phyloP scores from a whole-genome alignment of 2,797 vertebrate genomes.

The Myripristis jacobus region DNA sequence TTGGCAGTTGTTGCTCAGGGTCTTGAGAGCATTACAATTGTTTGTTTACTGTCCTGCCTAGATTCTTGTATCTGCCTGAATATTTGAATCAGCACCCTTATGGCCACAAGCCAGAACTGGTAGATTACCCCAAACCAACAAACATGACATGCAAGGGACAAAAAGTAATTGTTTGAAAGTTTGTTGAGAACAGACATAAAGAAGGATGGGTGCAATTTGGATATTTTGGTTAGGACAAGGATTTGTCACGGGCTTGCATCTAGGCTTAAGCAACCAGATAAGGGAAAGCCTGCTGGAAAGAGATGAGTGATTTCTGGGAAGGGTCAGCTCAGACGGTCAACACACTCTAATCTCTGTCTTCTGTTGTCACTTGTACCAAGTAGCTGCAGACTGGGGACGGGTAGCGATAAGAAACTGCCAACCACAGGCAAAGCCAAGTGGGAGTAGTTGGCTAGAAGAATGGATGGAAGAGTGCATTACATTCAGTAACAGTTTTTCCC shows the following conservation, averaged over 20 bases:
- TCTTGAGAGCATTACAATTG: too few species aligned
- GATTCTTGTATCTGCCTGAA: background rate
- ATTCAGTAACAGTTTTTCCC: conserved; percentile 59
- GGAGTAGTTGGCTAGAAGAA: conserved; percentile 54
- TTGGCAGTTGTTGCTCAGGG: too few species aligned
- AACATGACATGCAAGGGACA: background rate
- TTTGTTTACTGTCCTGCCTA: background rate
- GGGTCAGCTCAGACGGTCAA: conserved; percentile 45
- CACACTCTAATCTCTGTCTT: conserved; percentile 35
- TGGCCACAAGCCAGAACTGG: conserved; percentile 1
- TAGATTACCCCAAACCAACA: background rate
- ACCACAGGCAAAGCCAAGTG: conserved; percentile 54
- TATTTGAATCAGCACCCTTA: background rate
- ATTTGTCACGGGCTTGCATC: conserved; percentile 12
- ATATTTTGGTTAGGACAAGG: conserved; percentile 8
- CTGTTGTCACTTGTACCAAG: conserved; percentile 35
- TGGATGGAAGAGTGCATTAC: conserved; percentile 51
- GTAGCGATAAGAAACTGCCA: conserved; percentile 49
- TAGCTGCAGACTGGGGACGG: conserved; percentile 30
- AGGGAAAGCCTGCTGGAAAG: conserved; percentile 32
- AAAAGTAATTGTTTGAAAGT: conserved; percentile 7
- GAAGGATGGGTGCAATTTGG: background rate
- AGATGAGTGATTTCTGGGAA: conserved; percentile 43
- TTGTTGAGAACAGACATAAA: background rate
- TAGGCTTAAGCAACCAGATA: conserved; percentile 16